A percentile compares a stretch with the other conserved stretches of the same genome.
phyloP scores from a whole-genome alignment of 1,140 invertebrate species.

The Caenorhabditis briggsae region DNA sequence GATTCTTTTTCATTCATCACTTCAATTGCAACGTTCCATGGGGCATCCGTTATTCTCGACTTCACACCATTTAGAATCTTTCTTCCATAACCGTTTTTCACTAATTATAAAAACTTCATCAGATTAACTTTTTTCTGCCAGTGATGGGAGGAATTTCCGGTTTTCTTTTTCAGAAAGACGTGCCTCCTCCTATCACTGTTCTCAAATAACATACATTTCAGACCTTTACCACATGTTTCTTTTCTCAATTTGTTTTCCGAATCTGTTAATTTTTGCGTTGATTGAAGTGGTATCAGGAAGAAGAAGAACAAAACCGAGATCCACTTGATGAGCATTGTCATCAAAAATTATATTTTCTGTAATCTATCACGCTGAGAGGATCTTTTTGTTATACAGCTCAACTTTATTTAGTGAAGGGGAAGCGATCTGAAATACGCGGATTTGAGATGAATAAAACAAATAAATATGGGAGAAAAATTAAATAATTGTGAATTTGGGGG shows the following conservation, averaged over 20 bases:
- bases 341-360: neutral
- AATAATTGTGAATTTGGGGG: neutral
- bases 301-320: neutral
- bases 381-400: neutral
- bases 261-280: neutral
- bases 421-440: no score
- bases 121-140: no score
- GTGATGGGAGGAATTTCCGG: no score
- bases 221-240: slow-evolving; percentile 20
- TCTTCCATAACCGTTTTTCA: slow-evolving; percentile 2
- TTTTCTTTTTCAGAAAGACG: no score
- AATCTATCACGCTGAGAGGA: neutral
- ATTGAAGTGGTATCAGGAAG: neutral
- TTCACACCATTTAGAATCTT: slow-evolving; percentile 4
- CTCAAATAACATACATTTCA: neutral
- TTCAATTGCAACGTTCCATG: slow-evolving; percentile 37
- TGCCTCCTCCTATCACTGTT: no score
- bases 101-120: neutral
- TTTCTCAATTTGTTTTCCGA: neutral
- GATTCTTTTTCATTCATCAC: neutral
- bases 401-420: neutral
- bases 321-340: neutral
- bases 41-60: slow-evolving; percentile 7
- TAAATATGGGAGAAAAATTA: neutral
- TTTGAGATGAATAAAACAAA: neutral